Base-by-base conservation (phyloP, 1,140 invertebrate genomes). In the Lasioglossum albipes region DNA sequence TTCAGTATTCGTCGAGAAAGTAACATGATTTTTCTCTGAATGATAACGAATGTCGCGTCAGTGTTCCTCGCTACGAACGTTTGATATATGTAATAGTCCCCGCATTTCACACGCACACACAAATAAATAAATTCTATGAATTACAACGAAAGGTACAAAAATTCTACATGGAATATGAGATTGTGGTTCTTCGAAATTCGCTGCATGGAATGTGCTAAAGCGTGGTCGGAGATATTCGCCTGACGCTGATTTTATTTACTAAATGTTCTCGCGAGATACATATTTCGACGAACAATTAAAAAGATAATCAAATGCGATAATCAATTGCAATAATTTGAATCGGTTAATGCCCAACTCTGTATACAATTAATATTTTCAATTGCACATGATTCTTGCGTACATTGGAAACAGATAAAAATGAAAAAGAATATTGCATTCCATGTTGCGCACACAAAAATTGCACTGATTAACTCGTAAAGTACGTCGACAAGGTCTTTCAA, bases 101-200 rank as follows among this genome's bases (percentile, higher is more conserved):
- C 52, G 45, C 36, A 36, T 54, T 31, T 59, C 68, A 49, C 70
- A 82, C 31, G 20, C 73, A 81, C 10, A 72, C 77, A 89, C 77
- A 89, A 49, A 90, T 85, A 84, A 86, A 86, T 88, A 83, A 85
- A 73, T 85, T 80, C 76, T 42, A 83, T 79, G 81, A 81, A 87
- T 88, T 76, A 89, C 76, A 88, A 87, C 61, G 61, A 52, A 88
- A 82, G 76, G 79, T 85, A 87, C 77, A 87, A 90, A 90, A 90
- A 90, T 90, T 81, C 84, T 87, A 78, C 69, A 82, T 84, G 88
- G 89, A 90, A 90, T 90, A 90, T 73, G 76, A 83, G 74, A 84
- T 81, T 83, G 81, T 77, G 54, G 62, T 57, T 73, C 54, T 78
- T 73, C 64, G 75, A 76, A 27, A 84, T 84, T 76, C 79, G 75